A percentile compares a stretch with the other conserved stretches of the same genome.
These are phyloP conservation scores for Otocyon megalotis DNA, from an alignment of 2,113 vertebrate genomes.

Conservation along the genomic window DNA sequence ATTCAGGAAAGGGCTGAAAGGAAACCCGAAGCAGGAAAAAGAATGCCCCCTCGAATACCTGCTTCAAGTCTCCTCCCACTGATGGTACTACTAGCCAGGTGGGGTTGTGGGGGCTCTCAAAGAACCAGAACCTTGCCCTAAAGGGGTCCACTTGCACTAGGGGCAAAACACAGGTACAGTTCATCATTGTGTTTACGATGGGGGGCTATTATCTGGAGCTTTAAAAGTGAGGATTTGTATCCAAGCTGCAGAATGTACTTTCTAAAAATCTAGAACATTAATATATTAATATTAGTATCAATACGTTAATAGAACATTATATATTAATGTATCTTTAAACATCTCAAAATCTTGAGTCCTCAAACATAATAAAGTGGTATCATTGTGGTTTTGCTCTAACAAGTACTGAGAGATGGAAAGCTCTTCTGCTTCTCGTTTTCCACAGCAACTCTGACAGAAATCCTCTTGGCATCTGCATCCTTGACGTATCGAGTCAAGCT, in stretches of 20 bases:
- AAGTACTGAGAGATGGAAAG: not conserved
- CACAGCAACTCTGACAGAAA: too few species aligned
- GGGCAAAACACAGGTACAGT: fast-evolving
- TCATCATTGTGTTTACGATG: not conserved
- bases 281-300: too few species aligned
- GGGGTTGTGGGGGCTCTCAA: fast-evolving
- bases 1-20: not conserved
- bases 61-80: not conserved
- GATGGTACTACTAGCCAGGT: not conserved
- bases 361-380: not conserved
- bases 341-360: not conserved
- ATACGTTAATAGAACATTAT: too few species aligned
- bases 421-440: not conserved
- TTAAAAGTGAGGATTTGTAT: not conserved
- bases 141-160: not conserved
- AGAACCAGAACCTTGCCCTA: not conserved
- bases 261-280: not conserved
- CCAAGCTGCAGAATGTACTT: not conserved
- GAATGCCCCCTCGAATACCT: fast-evolving
- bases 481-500: fast-evolving
- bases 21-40: not conserved
- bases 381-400: not conserved
- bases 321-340: not conserved
- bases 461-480: too few species aligned
- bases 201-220: not conserved